Conservation (phyloP, 2,113 vertebrate species). For the Bubo scandiacus region DNA sequence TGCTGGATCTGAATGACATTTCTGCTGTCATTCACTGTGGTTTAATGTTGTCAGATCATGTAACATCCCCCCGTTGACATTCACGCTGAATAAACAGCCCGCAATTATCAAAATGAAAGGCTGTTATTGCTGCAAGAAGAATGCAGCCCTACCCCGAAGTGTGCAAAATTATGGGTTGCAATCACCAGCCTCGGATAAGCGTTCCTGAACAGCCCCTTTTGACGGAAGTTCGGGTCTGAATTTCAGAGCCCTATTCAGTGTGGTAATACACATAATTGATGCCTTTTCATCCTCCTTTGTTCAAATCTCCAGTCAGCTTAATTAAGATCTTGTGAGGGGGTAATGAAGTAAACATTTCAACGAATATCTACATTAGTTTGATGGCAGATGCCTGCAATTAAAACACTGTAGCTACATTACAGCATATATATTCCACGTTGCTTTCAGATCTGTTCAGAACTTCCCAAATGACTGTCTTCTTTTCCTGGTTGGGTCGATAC, state of each 20-base stretch:
- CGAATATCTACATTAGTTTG: neutral
- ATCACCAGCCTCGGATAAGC: neutral
- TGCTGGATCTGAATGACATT: neutral
- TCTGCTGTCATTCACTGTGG: neutral
- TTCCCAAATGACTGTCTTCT: neutral
- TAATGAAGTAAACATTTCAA: slow-evolving; percentile 51
- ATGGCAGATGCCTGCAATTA: slow-evolving; percentile 35
- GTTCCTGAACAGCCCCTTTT: neutral
- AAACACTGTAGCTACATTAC: neutral
- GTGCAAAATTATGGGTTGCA: neutral
- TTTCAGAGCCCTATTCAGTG: slow-evolving; percentile 25
- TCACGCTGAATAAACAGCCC: neutral
- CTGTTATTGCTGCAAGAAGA: neutral
- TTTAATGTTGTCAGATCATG: neutral
- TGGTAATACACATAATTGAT: slow-evolving; percentile 40
- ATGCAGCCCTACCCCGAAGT: neutral
- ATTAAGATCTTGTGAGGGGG: slow-evolving; percentile 39
- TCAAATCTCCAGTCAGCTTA: slow-evolving; percentile 38
- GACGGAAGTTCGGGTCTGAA: neutral
- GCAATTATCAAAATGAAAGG: neutral
- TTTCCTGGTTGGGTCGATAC: neutral
- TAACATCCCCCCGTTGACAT: neutral
- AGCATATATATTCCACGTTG: neutral
- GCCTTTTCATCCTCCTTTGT: slow-evolving; percentile 36
- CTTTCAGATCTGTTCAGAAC: neutral